Conservation (phyloP, 2,797 vertebrate species). For the Merluccius polli region DNA sequence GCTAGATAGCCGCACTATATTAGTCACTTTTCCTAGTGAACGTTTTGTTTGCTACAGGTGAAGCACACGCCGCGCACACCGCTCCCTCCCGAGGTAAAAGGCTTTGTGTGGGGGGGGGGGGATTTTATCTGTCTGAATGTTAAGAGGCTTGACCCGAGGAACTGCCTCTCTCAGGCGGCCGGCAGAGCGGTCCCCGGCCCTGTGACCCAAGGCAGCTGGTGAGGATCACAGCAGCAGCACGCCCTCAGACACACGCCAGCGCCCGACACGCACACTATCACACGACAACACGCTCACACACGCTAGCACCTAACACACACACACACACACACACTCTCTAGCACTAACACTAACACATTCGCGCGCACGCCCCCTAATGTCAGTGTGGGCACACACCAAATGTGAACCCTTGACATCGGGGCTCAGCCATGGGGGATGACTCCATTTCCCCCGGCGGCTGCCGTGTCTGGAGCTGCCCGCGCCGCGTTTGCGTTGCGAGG, state of each 20-base stretch:
- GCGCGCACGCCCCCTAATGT: no score
- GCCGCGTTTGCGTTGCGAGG: background rate
- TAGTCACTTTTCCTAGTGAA: background rate
- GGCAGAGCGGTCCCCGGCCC: constrained; percentile 19
- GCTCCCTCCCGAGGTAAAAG: background rate
- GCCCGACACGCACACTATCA: background rate
- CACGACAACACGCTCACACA: no score
- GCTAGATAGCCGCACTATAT: no score
- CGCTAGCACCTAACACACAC: background rate
- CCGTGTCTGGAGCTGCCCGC: background rate
- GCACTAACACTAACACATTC: no score
- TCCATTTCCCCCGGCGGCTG: background rate
- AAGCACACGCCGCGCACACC: background rate
- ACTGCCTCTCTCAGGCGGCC: constrained; percentile 25
- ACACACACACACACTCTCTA: background rate
- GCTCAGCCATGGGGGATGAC: background rate
- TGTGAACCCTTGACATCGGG: background rate
- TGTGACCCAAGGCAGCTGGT: constrained; percentile 49
- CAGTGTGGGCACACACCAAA: background rate
- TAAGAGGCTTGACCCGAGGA: constrained; percentile 68
- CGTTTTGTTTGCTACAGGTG: background rate
- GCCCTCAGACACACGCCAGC: background rate
- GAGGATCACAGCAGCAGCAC: constrained; percentile 31
- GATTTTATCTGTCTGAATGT: constrained; percentile 10
- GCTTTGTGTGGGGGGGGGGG: background rate